A percentile compares a stretch with the other conserved stretches of the same genome.
These are phyloP conservation scores for Entelurus aequoreus DNA, from an alignment of 2,113 vertebrate species.

Conservation along the genomic window DNA sequence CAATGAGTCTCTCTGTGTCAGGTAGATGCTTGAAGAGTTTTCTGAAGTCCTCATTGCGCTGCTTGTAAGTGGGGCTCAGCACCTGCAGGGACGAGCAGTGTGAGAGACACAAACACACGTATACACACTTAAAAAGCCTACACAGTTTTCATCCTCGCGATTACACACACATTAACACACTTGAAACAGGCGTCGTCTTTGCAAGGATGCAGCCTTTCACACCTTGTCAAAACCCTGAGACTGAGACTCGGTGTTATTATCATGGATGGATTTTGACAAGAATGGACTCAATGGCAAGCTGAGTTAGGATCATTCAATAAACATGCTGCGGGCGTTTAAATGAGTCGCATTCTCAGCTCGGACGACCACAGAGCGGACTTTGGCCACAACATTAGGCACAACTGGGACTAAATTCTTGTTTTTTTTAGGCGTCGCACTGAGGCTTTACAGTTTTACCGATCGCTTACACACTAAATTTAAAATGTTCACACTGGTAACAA, in stretches of 20 bases:
- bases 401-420: no score
- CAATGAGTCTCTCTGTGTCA: slow-evolving; percentile 97
- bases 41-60: slow-evolving; percentile 98
- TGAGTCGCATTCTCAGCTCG: slow-evolving; percentile 20
- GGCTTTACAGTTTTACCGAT: no score
- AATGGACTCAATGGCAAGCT: slow-evolving; percentile 47
- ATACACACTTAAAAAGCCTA: neutral
- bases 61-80: slow-evolving; percentile 96
- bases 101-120: slow-evolving; percentile 18
- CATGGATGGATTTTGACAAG: slow-evolving; percentile 48
- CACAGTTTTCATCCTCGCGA: slow-evolving; percentile 13
- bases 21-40: slow-evolving; percentile 99
- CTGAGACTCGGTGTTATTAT: slow-evolving; percentile 8
- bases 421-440: no score
- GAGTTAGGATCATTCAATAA: slow-evolving; percentile 32
- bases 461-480: no score
- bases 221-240: slow-evolving; percentile 48
- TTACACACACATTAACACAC: neutral
- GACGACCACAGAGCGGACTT: slow-evolving; percentile 2
- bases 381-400: neutral
- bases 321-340: slow-evolving; percentile 32
- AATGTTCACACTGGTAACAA: no score
- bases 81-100: slow-evolving; percentile 74
- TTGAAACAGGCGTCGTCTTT: slow-evolving; percentile 4
- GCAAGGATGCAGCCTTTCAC: slow-evolving; percentile 16